Base-by-base conservation (phyloP, 2,113 vertebrate genomes). In the Butastur rufipennis region DNA sequence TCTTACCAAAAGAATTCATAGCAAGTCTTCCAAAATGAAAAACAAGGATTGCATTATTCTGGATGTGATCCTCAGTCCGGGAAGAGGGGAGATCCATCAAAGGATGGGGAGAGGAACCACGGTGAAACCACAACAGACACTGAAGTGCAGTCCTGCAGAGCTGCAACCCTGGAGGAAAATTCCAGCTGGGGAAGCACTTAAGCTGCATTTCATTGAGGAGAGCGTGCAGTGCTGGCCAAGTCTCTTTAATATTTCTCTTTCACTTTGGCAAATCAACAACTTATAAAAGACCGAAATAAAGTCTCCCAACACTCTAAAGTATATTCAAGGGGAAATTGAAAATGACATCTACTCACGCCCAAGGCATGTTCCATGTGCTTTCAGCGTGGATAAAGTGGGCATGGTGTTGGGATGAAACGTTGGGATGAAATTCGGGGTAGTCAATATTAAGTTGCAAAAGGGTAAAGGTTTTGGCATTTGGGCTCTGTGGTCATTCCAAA, bases 181-280 rank as follows among this genome's bases (percentile, higher is more conserved):
- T 94, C 75, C 90, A 90, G 31, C 75, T 97, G 88, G 82, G 47
- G 40, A 96, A 97, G 21, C 85, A 81, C 40, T 95, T 88, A 83
- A 36, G 25, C 38, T 94, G 43, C 5, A 1, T 93, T 83, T 91
- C 84, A 62, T 53, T 29, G 18, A 86, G 43, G 72, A 93, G 26
- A 81, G 21, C 13, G 25, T 43, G 36, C 23, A 63, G 29, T 2
- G 0, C 90, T 36, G 34, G 82, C 92, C 86, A 97, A 86, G 22
- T 16, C 74, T 74, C 61, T 90, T 59, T 47, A 88, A 73, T 59
- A 84, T 81, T 95, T 90, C 72, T 88, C 42, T 68, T 93, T 71
- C 47, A 63, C 65, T 75, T 16, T 89, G 68, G 87, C 61, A 95
- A 84, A 92, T 92, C 92, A 92, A 56, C 83, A 92, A 55, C 61